A percentile compares a stretch with the other conserved stretches of the same genome.
These are phyloP conservation scores for Micrastur ruficollis DNA, from an alignment of 2,797 vertebrate species.

Conservation along the genomic window DNA sequence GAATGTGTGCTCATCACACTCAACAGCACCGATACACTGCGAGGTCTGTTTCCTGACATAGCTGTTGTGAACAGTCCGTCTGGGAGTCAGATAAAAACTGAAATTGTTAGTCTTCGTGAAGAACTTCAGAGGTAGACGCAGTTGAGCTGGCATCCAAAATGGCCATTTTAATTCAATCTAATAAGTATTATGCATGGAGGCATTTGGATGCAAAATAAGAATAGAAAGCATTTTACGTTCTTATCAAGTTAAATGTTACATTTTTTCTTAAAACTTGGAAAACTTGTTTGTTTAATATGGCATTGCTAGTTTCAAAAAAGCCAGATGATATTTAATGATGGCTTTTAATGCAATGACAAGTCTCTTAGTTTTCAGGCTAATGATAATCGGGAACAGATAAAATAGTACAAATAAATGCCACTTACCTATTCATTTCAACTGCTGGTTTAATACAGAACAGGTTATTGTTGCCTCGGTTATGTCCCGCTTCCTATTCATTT, in stretches of 20 bases:
- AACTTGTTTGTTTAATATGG: background rate
- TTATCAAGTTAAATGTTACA: background rate
- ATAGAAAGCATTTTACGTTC: background rate
- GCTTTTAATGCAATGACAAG: background rate
- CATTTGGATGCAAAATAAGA: background rate
- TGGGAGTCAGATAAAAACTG: background rate
- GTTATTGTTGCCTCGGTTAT: background rate
- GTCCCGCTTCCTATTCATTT: background rate
- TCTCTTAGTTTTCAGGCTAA: background rate
- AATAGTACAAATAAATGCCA: background rate
- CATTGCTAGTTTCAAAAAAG: background rate
- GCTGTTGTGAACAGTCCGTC: background rate
- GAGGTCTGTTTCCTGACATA: background rate
- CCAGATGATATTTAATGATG: background rate
- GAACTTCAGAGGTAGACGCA: background rate
- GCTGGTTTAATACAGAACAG: background rate
- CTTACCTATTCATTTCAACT: background rate
- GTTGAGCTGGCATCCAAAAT: background rate
- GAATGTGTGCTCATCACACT: rapidly evolving
- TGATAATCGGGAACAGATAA: background rate
- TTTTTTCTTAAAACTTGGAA: background rate
- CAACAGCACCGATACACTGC: background rate
- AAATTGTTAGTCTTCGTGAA: background rate
- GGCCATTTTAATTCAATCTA: background rate
- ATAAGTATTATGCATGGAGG: background rate